These are phyloP conservation scores for Philotrypesis tridentata DNA, from an alignment of 1,140 invertebrate species.

Conservation along the genomic window DNA sequence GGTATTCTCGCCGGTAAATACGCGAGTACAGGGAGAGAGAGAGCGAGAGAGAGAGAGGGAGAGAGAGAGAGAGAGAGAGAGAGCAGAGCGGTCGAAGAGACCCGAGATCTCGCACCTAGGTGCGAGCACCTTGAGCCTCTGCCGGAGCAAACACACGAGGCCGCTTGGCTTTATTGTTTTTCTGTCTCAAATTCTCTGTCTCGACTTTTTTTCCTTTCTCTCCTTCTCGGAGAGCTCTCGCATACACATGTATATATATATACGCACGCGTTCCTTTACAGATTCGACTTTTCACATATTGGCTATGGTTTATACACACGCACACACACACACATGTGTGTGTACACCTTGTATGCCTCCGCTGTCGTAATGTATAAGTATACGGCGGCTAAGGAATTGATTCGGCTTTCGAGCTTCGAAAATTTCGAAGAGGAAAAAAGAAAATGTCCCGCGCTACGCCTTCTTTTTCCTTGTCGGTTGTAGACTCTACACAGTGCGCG, in stretches of 20 bases:
- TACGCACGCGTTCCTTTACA: slow-evolving; percentile 2
- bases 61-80: not conserved
- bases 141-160: slow-evolving; percentile 65
- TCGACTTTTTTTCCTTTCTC: not conserved
- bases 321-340: not conserved
- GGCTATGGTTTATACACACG: not conserved
- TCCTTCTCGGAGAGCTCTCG: slow-evolving; percentile 3
- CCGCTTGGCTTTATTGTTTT: slow-evolving; percentile 62
- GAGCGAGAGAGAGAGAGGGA: not conserved
- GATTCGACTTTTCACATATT: not conserved
- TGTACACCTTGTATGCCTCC: too few relatives aligned
- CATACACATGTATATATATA: too few relatives aligned
- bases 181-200: slow-evolving; percentile 66
- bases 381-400: too few relatives aligned
- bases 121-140: slow-evolving; percentile 67
- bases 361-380: too few relatives aligned
- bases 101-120: slow-evolving; percentile 71
- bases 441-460: too few relatives aligned
- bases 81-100: slow-evolving; percentile 10
- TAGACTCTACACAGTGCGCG: too few relatives aligned
- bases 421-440: too few relatives aligned
- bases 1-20: slow-evolving; percentile 39
- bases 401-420: too few relatives aligned
- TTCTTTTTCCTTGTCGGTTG: too few relatives aligned
- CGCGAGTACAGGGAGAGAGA: slow-evolving; percentile 56